A percentile compares a stretch with the other conserved stretches of the same genome.
Evolutionary conservation across 1,140 invertebrate species (phyloP).

Genomic region (Galendromus occidentalis): DNA sequence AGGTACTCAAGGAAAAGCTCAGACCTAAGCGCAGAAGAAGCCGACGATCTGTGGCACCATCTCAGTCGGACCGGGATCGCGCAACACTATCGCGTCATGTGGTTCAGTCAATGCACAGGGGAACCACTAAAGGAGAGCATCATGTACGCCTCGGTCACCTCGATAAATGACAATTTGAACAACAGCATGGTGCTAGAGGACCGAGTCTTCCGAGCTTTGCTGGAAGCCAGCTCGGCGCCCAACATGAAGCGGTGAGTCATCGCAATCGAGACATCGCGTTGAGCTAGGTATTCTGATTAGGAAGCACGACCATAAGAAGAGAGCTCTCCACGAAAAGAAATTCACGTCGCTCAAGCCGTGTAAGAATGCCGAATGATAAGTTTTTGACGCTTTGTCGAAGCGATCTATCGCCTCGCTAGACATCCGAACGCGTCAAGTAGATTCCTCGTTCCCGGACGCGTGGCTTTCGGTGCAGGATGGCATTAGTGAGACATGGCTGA

Average conservation of each 20-base stretch:
- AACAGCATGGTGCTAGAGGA: slow-evolving; percentile 32
- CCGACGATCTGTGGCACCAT: slow-evolving; percentile 37
- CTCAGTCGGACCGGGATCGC: slow-evolving; percentile 29
- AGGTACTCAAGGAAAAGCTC: slow-evolving; percentile 9
- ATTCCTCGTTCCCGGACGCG: no score
- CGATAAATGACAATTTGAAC: slow-evolving; percentile 19
- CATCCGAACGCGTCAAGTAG: no score
- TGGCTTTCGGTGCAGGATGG: no score
- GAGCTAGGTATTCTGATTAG: no score
- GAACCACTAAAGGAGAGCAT: slow-evolving; percentile 40
- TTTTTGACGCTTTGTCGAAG: no score
- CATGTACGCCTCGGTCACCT: slow-evolving; percentile 4
- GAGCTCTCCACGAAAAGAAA: background rate
- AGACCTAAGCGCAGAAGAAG: slow-evolving; percentile 32
- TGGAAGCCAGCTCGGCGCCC: slow-evolving; percentile 41
- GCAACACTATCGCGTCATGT: slow-evolving; percentile 34
- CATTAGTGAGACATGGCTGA: no score
- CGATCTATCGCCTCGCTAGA: no score
- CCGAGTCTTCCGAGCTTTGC: slow-evolving; percentile 39
- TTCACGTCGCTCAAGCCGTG: no score
- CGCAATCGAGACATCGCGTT: background rate
- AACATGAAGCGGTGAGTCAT: background rate
- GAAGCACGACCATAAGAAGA: slow-evolving; percentile 1
- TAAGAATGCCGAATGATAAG: no score
- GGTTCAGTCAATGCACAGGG: slow-evolving; percentile 22